Base-by-base conservation (phyloP, 2,888 invertebrate species). In the Lepeophtheirus nordmannii region DNA sequence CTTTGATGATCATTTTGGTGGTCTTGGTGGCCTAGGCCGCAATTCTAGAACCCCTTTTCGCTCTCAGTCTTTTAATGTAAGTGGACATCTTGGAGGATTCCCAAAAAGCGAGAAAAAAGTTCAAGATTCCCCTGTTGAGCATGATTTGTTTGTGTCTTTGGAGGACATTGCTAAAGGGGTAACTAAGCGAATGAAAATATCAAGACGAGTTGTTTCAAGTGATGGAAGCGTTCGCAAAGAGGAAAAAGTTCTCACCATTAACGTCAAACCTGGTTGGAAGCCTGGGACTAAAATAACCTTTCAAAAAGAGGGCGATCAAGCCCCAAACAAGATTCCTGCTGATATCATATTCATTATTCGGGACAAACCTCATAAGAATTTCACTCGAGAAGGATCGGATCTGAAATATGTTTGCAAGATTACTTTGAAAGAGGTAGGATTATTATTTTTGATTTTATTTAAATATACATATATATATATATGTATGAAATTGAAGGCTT, bases 141-240 rank as follows among this genome's bases (percentile, higher is more conserved):
- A 81, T 71, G 75, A 79, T 9, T 75, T 85, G 30, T 75, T 75
- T 53, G 74, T 85, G 67, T 80, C 82, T n/a, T 74, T 85, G 58
- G 79, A 82, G 69, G 85, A 85, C 72, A 79, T 80, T 69, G 70
- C 71, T 64, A 70, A 70, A 71, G 89, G 89, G 0, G 84, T 85
- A 0, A 76, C 86, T n/a, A 89, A 88, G 74, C 84, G 87, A 73
- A 85, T 88, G 84, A 86, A 86, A 75, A 86, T 88, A 53, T 83
- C 84, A 72, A 79, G 85, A 56, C 77, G 84, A 60, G 84, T 85
- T 9, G 82, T 85, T 71, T 78, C 80, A 0, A 83, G 83, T 67
- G 81, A 82, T 58, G 78, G 82, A 72, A 78, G 78, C 57, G 79
- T 85, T 5, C 83, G 83, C 72, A 75, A 83, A 5, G 74, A 77